These are phyloP conservation scores for Malachius bipustulatus DNA, from an alignment of 2,888 invertebrate genomes.

Conservation along the genomic window DNA sequence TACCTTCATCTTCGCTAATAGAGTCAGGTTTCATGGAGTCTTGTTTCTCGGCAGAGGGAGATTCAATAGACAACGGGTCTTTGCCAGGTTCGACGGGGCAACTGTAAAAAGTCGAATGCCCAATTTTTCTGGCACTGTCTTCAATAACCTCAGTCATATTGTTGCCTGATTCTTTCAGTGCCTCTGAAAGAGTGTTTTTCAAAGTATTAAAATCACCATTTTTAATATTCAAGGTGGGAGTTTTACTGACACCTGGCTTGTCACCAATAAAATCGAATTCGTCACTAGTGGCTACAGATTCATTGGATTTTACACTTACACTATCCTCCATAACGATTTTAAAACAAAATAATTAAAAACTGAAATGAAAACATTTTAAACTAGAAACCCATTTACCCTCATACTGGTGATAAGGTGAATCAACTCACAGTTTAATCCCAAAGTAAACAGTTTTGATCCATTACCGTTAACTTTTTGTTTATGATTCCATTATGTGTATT, in stretches of 20 bases:
- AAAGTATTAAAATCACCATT: slow-evolving; percentile 52
- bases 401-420: too few relatives aligned
- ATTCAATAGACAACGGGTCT: slow-evolving; percentile 26
- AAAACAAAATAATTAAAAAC: too few relatives aligned
- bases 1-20: slow-evolving; percentile 55
- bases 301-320: slow-evolving; percentile 55
- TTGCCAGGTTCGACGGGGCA: slow-evolving; percentile 30
- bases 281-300: slow-evolving; percentile 57
- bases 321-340: slow-evolving; percentile 50
- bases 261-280: slow-evolving; percentile 58
- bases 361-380: too few relatives aligned
- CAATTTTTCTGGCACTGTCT: slow-evolving; percentile 37
- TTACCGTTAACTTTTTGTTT: too few relatives aligned
- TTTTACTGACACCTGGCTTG: slow-evolving; percentile 36
- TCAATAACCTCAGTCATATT: slow-evolving; percentile 25
- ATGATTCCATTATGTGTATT: too few relatives aligned
- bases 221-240: slow-evolving; percentile 48
- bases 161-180: slow-evolving; percentile 32
- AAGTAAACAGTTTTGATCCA: too few relatives aligned
- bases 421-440: too few relatives aligned
- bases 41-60: slow-evolving; percentile 52
- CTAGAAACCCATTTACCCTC: too few relatives aligned
- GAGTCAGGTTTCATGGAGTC: slow-evolving; percentile 70
- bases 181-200: slow-evolving; percentile 48
- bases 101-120: slow-evolving; percentile 42